A percentile compares a stretch with the other conserved stretches of the same genome.
Conservation (phyloP, 2,113 vertebrate genomes). For the Psammodynastes pulverulentus region DNA sequence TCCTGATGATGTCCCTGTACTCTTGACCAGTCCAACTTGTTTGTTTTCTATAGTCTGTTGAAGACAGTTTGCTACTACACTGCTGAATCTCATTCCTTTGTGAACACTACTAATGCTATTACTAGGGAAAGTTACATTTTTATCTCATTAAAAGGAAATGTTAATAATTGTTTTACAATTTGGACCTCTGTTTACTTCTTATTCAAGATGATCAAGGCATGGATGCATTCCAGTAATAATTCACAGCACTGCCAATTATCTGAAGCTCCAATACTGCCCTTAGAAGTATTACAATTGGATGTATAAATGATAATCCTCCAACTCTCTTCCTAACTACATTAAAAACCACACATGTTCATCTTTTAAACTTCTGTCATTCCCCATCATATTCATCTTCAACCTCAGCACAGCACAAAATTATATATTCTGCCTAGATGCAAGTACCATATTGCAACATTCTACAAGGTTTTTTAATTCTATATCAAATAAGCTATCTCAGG, state of each 20-base stretch:
- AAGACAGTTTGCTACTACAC: background rate
- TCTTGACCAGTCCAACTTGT: background rate
- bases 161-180: background rate
- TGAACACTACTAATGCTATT: background rate
- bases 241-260: background rate
- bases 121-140: background rate
- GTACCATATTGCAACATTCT: background rate
- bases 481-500: background rate
- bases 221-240: background rate
- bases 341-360: background rate
- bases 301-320: background rate
- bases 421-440: background rate
- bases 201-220: background rate
- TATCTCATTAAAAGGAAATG: background rate
- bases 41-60: background rate
- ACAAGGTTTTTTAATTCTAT: background rate
- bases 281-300: background rate
- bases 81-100: background rate
- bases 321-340: background rate
- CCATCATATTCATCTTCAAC: background rate
- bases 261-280: background rate
- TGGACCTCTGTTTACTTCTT: background rate
- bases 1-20: background rate
- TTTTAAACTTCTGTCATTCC: background rate
- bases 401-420: background rate